Base-by-base conservation (phyloP, 2,888 invertebrate species). In the Megastigmus dorsalis region DNA sequence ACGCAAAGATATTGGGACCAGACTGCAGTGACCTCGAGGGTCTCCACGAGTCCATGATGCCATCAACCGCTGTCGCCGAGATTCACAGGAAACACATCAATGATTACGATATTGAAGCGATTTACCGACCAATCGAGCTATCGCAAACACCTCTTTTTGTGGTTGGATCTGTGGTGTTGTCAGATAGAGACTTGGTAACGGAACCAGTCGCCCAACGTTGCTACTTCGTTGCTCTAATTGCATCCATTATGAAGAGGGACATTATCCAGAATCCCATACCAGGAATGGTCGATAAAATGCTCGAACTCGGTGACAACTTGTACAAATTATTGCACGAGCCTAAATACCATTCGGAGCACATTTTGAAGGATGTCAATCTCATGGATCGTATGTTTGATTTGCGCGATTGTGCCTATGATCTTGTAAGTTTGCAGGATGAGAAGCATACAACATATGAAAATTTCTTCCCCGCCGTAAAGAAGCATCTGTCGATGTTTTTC, bases 301-400 rank as follows among this genome's bases (percentile, higher is more conserved):
- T 88, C 5, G 82, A 86, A 52, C 79, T 85, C 0, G 84, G 83
- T 0, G 85, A 86, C 9, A 73, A 74, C 13, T 66, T 85, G 0
- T 86, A 85, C 66, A 81, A 84, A 36, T 80, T 84, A 66, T 84
- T 84, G 41, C 41, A 79, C 0, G 78, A 83, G 2, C 80, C 84
- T 0, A 81, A 83, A 38, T 84, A 82, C 45, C 85, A 87, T 15
- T 80, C 81, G 0, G 83, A 86, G 28, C 82, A 85, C 1, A 82
- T 88, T 33, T 26, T 88, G 5, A 78, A 83, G 1, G 85, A 85
- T 38, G 78, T 88, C 0, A 82, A 80, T 0, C 38, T 88, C 6
- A 84, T 86, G 82, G 84, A 85, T 45, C 82, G 87, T 7, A 77
- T 84, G 0, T 88, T 88, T 23, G 85, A 87, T 57, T 79, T 87